Evolutionary conservation across 2,797 vertebrate species (phyloP), one percentile per base, ranked within the genome.

Genomic region (Podarcis lilfordi): DNA sequence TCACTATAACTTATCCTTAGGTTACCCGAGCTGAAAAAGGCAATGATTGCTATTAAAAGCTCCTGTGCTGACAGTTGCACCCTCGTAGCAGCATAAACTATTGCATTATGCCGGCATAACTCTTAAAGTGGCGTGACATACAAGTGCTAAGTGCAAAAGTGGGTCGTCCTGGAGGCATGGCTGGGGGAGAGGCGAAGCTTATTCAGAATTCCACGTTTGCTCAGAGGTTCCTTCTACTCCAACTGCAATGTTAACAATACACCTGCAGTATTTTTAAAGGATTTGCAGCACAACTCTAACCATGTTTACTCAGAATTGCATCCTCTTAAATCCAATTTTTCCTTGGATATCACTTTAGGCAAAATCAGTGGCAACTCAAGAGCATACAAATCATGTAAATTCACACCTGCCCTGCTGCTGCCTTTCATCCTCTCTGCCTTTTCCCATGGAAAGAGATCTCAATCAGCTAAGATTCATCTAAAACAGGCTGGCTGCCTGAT

Each of bases 1-100:
- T 94, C 93, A 91, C 89, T 89, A 61, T 35, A 66, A 21, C 21
- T 40, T 77, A 77, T 17, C 75, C 64, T 78, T 68, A 10, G 64
- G 29, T 68, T 45, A 68, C 23, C 77, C 21, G 40, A 64, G 27
- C 61, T 77, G 40, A 55, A 77, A 13, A 9, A 76, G 15, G 78
- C 23, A 61, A 37, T 25, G 37, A 37, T 43, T 27, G 43, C 72
- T 76, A 6, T 76, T 76, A 80, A 59, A 80, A 32, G 17, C n/a
- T 8, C 19, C 27, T 80, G 15, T 80, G 50, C 23, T 37, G 59
- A 32, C 59, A 40, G 80, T 21, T n/a, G 15, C 32, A 10, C 21
- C 21, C 11, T 13, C 8, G 25, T 15, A 66, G 59, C 19, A 66
- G 4, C 80, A 66, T 66, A 66, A 40, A 40, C 59, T 32, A 27